Evolutionary conservation across 1,140 invertebrate genomes (phyloP).

Genomic region (Listronotus oregonensis): DNA sequence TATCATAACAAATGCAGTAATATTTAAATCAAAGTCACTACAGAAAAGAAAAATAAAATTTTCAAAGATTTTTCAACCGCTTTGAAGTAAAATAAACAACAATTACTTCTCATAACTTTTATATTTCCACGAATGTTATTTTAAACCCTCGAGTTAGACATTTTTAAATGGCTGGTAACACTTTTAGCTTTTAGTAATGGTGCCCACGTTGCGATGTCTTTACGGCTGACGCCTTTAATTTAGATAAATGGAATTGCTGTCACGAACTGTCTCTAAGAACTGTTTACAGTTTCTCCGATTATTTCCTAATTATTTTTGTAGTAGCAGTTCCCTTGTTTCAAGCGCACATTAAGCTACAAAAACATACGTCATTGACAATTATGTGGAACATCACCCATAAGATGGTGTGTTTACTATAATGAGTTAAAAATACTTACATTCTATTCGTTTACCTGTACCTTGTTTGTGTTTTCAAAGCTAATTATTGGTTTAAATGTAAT

Average conservation of each 20-base stretch:
- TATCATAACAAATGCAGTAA: too few species aligned
- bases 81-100: too few species aligned
- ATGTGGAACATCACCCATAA: constrained; percentile 3
- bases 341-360: constrained; percentile 2
- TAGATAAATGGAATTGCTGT: constrained; percentile 49
- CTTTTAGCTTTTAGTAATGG: constrained; percentile 28
- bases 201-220: constrained; percentile 29
- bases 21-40: too few species aligned
- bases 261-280: constrained; percentile 41
- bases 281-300: constrained; percentile 46
- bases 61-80: too few species aligned
- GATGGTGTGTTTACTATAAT: too few species aligned
- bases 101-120: neutral
- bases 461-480: too few species aligned
- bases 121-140: constrained; percentile 4
- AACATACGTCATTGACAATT: constrained; percentile 27
- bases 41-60: too few species aligned
- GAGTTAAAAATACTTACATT: too few species aligned
- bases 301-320: constrained; percentile 45
- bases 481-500: too few species aligned
- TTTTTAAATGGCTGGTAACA: constrained; percentile 29
- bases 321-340: constrained; percentile 7
- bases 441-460: too few species aligned
- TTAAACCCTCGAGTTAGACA: constrained; percentile 1
- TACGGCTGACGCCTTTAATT: constrained; percentile 47